These are phyloP conservation scores for Trachelus iudaicus DNA, from an alignment of 2,888 invertebrate species.

Conservation along the genomic window DNA sequence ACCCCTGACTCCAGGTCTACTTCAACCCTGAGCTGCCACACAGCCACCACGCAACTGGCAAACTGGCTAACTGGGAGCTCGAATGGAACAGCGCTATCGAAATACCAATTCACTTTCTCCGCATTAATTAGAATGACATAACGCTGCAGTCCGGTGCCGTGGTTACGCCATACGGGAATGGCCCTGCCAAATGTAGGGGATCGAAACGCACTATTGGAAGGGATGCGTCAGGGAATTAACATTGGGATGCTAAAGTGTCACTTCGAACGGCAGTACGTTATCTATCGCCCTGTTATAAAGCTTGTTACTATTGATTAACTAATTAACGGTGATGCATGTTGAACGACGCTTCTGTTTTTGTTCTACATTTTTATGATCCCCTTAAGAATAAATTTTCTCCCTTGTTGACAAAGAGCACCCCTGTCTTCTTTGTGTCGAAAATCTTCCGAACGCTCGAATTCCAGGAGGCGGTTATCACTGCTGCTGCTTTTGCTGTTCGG, in stretches of 20 bases:
- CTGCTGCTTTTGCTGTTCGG: neutral
- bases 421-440: neutral
- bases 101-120: constrained; percentile 34
- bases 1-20: constrained; percentile 16
- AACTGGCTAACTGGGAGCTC: constrained; percentile 14
- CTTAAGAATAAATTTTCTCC: neutral
- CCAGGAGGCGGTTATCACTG: neutral
- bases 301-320: neutral
- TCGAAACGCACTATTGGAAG: neutral
- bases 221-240: neutral
- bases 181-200: neutral
- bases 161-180: neutral
- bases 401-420: neutral
- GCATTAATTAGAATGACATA: constrained; percentile 37
- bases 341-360: neutral
- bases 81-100: constrained; percentile 25
- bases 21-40: constrained; percentile 14
- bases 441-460: neutral
- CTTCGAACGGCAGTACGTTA: neutral
- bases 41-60: constrained; percentile 15
- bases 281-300: neutral
- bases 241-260: neutral
- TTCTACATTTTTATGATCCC: neutral
- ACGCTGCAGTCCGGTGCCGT: neutral
- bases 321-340: neutral